Evolutionary conservation across 2,888 invertebrate species (phyloP), one percentile per base, ranked within the genome.

Genomic region (Apamea crenata): DNA sequence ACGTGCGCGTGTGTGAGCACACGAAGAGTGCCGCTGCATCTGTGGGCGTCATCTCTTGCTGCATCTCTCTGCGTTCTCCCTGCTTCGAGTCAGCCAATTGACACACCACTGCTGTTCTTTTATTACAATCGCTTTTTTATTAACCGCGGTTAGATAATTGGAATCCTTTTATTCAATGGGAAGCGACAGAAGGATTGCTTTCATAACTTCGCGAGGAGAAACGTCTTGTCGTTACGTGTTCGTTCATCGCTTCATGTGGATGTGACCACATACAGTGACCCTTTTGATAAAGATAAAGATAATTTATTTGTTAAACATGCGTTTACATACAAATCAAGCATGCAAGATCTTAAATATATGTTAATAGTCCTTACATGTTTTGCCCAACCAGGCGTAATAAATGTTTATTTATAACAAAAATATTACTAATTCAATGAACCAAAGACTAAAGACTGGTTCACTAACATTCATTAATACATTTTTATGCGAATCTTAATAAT

Each of bases 51-150:
- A n/a, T 40, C 32, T 65, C 32, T 44, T 32, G 53, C 69, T 65
- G 69, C 40, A 63, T 29, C 72, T 44, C n/a, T 44, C 18, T 21
- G 32, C 53, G 21, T 47, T 18, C n/a, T 21, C 40, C 29, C 18
- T n/a, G 53, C 40, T 71, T 71, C 72, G 66, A 81, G 79, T 74
- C 82, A 88, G 81, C 83, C 89, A 89, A 80, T 92, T 91, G 92
- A 92, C 82, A 80, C 82, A 68, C 70, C 78, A 88, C 88, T 91
- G 87, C 84, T 88, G 88, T 74, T 85, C 86, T 90, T 92, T 90
- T 90, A 91, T 89, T 86, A 88, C 89, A 83, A 90, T 88, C 78
- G 82, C 74, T 77, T 79, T 83, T 89, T 89, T 88, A 92, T 91
- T 90, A 90, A 78, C 78, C 81, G 75, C 84, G 75, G 79, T 89